A percentile compares a stretch with the other conserved stretches of the same genome.
Conservation (phyloP, 2,113 vertebrate genomes). For the Chloroceryle aenea region DNA sequence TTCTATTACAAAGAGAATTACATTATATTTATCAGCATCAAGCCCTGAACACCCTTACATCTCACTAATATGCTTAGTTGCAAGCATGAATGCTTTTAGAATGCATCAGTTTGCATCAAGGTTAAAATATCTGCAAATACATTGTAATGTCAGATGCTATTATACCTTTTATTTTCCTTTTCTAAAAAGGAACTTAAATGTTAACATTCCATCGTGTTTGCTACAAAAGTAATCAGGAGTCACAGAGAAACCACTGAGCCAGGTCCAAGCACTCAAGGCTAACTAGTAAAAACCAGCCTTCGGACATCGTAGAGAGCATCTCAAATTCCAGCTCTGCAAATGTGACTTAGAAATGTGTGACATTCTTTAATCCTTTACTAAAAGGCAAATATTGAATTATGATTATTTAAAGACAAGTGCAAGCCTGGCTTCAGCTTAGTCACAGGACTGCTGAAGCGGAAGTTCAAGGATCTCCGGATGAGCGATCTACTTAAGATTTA, state of each 20-base stretch:
- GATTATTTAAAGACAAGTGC: not conserved
- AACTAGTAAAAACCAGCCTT: not conserved
- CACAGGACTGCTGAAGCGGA: not conserved
- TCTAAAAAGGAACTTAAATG: not conserved
- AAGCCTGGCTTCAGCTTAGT: not conserved
- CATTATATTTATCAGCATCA: not conserved
- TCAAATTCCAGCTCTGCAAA: not conserved
- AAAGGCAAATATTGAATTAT: not conserved
- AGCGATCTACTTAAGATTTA: not conserved
- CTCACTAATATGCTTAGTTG: not conserved
- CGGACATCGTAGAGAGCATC: not conserved
- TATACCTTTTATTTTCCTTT: not conserved
- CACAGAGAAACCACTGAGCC: not conserved
- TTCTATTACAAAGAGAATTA: not conserved
- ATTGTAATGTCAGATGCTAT: not conserved
- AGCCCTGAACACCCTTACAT: not conserved
- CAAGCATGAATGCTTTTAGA: not conserved
- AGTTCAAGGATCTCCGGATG: not conserved
- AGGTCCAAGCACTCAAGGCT: not conserved
- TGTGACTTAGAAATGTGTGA: not conserved
- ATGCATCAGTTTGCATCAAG: not conserved
- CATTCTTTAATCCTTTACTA: not conserved
- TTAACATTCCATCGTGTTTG: not conserved
- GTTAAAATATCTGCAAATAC: not conserved
- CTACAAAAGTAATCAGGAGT: not conserved